A percentile compares a stretch with the other conserved stretches of the same genome.
These are phyloP conservation scores for Platyscapa corneri DNA, from an alignment of 1,140 invertebrate genomes.

Conservation along the genomic window DNA sequence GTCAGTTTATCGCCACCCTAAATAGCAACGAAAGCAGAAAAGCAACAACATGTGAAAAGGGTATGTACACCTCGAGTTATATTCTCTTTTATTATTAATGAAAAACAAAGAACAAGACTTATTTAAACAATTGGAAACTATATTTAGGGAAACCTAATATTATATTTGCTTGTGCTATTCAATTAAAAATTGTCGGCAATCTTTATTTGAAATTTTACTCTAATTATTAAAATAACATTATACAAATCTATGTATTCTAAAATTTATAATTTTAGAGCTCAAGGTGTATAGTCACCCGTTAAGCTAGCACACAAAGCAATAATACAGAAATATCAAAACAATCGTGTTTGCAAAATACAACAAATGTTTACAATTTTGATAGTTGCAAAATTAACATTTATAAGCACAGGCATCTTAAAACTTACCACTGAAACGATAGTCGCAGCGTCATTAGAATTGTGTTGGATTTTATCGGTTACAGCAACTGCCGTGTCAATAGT, in stretches of 20 bases:
- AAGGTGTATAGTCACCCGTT: slow-evolving; percentile 45
- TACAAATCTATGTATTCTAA: not conserved
- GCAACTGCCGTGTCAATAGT: slow-evolving; percentile 67
- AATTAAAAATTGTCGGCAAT: not conserved
- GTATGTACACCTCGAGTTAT: slow-evolving; percentile 44
- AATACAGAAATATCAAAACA: slow-evolving; percentile 38
- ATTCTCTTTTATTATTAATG: not conserved
- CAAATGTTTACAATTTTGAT: slow-evolving; percentile 31
- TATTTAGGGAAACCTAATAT: not conserved
- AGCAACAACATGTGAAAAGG: slow-evolving; percentile 58
- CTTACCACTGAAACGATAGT: slow-evolving; percentile 86
- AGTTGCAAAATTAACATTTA: slow-evolving; percentile 45
- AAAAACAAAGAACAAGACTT: too few relatives aligned
- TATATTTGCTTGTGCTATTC: not conserved
- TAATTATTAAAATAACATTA: not conserved
- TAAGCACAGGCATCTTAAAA: slow-evolving; percentile 56
- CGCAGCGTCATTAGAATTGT: slow-evolving; percentile 75
- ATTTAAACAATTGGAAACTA: too few relatives aligned
- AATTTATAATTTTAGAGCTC: slow-evolving; percentile 19
- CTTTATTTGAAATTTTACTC: not conserved
- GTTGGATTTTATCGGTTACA: slow-evolving; percentile 66
- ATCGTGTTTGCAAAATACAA: slow-evolving; percentile 52
- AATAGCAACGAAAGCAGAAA: slow-evolving; percentile 62
- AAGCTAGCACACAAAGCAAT: slow-evolving; percentile 54
- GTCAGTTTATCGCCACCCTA: slow-evolving; percentile 86